Base-by-base conservation (phyloP, 1,140 invertebrate genomes). In the Drosophila subobscura region DNA sequence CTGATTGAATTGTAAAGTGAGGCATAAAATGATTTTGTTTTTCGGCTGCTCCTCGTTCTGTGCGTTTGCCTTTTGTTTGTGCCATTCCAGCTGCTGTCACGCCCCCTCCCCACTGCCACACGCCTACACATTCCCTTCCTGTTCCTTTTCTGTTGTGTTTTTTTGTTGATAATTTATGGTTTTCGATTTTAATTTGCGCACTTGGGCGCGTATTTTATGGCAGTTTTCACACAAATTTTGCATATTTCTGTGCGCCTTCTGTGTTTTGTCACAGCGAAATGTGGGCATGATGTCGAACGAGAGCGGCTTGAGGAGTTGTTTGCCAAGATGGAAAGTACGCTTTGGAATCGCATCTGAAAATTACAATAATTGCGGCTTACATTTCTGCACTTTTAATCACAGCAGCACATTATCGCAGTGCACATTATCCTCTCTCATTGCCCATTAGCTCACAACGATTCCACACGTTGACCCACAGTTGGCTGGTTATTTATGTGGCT, bases 1-100 rank as follows among this genome's bases (percentile, higher is more conserved):
- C 81, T 86, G 81, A 86, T 86, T 86, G 83, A 86, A 86, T 86
- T 86, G 81, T 81, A 86, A 86, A 86, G 79, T 66, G 74, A 64
- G 67, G 81, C 81, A 86, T 86, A 86, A 86, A 86, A 86, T 86
- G 41, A 33, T 66, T 52, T 58, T 74, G 54, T 45, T 49, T 22
- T 25, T 58, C 16, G 16, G 47, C 51, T 45, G 55, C 63, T 73
- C 25, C 7, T 60, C 14, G 67, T 75, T 79, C 54, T 50, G 12
- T n/a, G 58, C 42, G 22, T 49, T 50, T 63, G 58, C 46, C 25
- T 57, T 51, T 67, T 53, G 57, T 66, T 50, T 23, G 16, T 47
- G 60, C 20, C 22, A 54, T 67, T 67, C 50, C 81, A 81, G 68
- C 81, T 74, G 73, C 60, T 68, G 56, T 45, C 61, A 60, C 71